These are phyloP conservation scores for Tortricodes alternella DNA, from an alignment of 2,888 invertebrate species.

Conservation along the genomic window DNA sequence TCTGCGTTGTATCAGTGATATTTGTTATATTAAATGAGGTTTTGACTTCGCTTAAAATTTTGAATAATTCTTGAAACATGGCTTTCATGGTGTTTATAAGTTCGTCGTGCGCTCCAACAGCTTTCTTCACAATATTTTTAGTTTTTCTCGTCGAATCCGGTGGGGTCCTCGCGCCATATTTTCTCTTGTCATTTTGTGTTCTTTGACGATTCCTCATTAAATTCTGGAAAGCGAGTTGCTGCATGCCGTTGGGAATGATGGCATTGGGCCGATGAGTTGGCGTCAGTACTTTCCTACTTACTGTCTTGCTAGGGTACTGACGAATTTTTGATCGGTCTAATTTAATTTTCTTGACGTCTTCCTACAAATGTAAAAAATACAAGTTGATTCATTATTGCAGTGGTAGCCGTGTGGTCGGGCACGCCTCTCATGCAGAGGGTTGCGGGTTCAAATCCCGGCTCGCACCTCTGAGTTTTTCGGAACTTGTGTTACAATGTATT, in stretches of 20 bases:
- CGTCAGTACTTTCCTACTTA: constrained; percentile 47
- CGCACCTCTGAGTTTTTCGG: no score
- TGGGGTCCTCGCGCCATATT: constrained; percentile 45
- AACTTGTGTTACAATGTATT: no score
- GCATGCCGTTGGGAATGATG: constrained; percentile 50
- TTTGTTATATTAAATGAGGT: constrained; percentile 12
- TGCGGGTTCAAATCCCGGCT: no score
- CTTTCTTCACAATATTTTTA: constrained; percentile 17
- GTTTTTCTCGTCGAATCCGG: constrained; percentile 53
- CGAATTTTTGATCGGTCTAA: constrained; percentile 43
- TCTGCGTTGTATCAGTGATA: no score
- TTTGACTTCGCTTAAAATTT: constrained; percentile 50
- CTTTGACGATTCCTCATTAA: constrained; percentile 43
- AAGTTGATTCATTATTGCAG: no score
- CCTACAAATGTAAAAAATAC: constrained; percentile 34
- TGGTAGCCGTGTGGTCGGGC: no score
- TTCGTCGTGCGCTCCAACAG: constrained; percentile 6
- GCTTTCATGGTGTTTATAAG: constrained; percentile 47
- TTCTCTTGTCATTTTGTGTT: constrained; percentile 15
- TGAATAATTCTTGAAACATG: constrained; percentile 49
- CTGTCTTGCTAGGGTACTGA: constrained; percentile 50
- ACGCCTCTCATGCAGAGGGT: no score
- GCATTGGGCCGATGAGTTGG: constrained; percentile 56
- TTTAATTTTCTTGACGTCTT: constrained; percentile 44
- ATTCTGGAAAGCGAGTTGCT: constrained; percentile 34